Percentiles rank a stretch among this genome's conserved stretches.
Evolutionary conservation across 2,113 vertebrate species (phyloP).

Genomic region (Petrocephalus zakoni): DNA sequence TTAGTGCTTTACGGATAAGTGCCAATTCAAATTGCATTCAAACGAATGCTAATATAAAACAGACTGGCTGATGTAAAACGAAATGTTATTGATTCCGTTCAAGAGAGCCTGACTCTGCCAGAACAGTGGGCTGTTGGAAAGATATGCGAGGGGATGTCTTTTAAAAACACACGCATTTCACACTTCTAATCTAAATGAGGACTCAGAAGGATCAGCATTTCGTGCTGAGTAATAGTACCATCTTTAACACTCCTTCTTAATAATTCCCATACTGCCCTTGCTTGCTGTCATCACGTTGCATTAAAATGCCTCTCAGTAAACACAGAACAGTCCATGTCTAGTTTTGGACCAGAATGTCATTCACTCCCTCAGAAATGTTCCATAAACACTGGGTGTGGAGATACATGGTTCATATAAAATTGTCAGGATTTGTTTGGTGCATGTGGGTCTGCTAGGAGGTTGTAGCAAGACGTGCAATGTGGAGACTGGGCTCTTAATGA

Average conservation of each 20-base stretch:
- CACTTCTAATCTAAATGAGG: background rate
- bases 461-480: background rate
- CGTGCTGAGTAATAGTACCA: background rate
- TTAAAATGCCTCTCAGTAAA: background rate
- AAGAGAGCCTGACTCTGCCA: slow-evolving; percentile 1
- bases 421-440: background rate
- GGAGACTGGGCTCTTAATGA: background rate
- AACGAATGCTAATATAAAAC: slow-evolving; percentile 11
- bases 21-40: background rate
- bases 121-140: slow-evolving; percentile 4
- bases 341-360: background rate
- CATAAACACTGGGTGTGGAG: background rate
- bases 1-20: background rate
- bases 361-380: background rate
- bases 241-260: background rate
- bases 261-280: background rate
- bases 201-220: background rate
- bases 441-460: background rate
- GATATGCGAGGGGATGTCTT: background rate
- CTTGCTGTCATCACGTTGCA: background rate
- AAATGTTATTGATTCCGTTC: background rate
- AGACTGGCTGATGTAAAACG: slow-evolving; percentile 10
- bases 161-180: background rate
- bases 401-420: background rate
- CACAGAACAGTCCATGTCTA: background rate